Evolutionary conservation across 2,888 invertebrate species (phyloP), one percentile per base, ranked within the genome.

Genomic region (Patella pellucida): DNA sequence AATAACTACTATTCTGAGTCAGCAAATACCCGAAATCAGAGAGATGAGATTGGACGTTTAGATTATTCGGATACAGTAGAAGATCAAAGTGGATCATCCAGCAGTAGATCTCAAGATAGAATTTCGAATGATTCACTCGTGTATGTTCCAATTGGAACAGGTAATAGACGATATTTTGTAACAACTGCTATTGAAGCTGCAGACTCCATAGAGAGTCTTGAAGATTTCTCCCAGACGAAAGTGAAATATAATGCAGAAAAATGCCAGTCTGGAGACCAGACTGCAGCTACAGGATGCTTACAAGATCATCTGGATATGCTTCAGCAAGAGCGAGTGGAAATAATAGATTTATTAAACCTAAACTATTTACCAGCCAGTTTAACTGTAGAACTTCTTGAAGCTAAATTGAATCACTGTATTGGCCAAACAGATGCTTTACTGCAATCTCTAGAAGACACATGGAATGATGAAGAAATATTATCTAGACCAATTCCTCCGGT

Each of bases 401-500:
- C 89, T 4, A 90, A 90, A 76, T 81, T 91, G n/a, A 90, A 91
- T 75, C 90, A 91, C 78, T 88, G 89, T 76, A 88, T 90, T 72
- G 91, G 90, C 2, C 91, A 91, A 81, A 91, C 91, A 15, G 91
- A 91, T 80, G 82, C 87, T 19, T 78, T 91, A n/a, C 81, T 91
- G 23, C 81, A 88, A 16, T 83, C 88, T 1, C 75, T 91, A 14
- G 89, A 90, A 62, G 85, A 86, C n/a, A 81, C 79, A 16, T 83
- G 85, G 81, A 81, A 77, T n/a, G 80, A 76, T 31, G 74, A 83
- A 67, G 75, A 82, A 54, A 19, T 56, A 67, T 31, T 70, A 50
- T 52, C 41, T 50, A 73, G 71, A 70, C 3, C 52, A 72, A 51
- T 27, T 19, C 62, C 16, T 67, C 12, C 75, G 71, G n/a, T 14